Base-by-base conservation (phyloP, 2,113 vertebrate species). In the Solea senegalensis region DNA sequence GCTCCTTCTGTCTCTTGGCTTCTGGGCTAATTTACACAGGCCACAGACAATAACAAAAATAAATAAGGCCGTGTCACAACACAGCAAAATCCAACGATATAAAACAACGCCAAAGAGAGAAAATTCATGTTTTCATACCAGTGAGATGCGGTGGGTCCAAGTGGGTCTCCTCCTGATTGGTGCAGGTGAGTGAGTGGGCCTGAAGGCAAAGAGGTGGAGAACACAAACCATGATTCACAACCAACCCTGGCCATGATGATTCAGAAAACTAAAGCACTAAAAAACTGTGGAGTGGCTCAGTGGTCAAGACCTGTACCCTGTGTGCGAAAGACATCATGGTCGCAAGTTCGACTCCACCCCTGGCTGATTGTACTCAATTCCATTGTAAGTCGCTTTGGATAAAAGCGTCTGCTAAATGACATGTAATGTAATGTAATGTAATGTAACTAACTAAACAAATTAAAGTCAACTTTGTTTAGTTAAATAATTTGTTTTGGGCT, bases 131-230 rank as follows among this genome's bases (percentile, higher is more conserved):
- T n/a, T 55, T 21, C 34, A 0, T 95, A 98, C 97, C 96, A 96
- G 91, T 57, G 97, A 97, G 14, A 94, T 94, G 40, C 96, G 94
- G 84, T 85, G 86, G 64, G 94, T 96, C 96, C 96, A 97, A 39
- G 96, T 98, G 67, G 96, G 95, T 15, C 95, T 94, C 61, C 97
- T 95, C 80, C 97, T 92, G 69, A 98, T 95, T 7, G 96, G 95
- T 7, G 96, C 96, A 72, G 97, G 97, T 82, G 97, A 98, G 82
- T 92, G 95, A 72, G 95, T 95, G 15, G 95, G 96, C 84, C 97
- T 99, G 62, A 5, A 55, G 69, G 88, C 76, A 76, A 4, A 34
- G 34, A 62, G 8, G 13, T 34, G 46, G 41, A 8, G 14, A 21
- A 13, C 2, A 27, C 0, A 34, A 34, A 39, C 12, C 39, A 65